phyloP scores from a whole-genome alignment of 2,888 invertebrate genomes.

The Philopedon plagiatum region DNA sequence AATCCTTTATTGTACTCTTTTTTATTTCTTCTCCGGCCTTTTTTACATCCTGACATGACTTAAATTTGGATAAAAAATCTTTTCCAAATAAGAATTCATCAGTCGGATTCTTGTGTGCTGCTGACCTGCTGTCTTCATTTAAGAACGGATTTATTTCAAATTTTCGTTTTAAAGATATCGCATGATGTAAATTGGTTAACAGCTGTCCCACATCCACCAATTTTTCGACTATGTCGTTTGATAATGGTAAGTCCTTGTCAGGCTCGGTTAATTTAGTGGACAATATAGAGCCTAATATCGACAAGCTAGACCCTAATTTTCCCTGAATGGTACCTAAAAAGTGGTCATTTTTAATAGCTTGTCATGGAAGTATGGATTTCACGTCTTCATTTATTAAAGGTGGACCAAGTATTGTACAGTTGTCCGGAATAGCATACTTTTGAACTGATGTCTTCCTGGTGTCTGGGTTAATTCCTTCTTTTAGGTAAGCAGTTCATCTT shows the following conservation, averaged over 20 bases:
- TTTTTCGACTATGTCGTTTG: neutral
- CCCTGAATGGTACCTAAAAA: neutral
- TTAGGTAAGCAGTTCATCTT: neutral
- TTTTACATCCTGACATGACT: neutral
- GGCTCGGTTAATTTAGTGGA: neutral
- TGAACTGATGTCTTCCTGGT: neutral
- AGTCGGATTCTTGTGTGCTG: neutral
- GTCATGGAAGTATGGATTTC: neutral
- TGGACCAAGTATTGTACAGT: neutral
- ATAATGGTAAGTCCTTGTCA: neutral
- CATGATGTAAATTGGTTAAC: slow-evolving; percentile 1
- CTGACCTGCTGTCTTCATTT: slow-evolving; percentile 4
- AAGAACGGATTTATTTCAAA: slow-evolving; percentile 3
- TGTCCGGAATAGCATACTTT: slow-evolving; percentile 14
- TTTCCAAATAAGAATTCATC: neutral
- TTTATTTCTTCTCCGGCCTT: neutral
- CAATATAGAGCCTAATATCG: neutral
- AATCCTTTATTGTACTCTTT: neutral
- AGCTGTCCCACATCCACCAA: slow-evolving; percentile 6
- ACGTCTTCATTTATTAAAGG: neutral
- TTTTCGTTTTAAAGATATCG: neutral
- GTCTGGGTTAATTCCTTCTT: slow-evolving; percentile 11
- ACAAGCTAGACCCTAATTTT: neutral
- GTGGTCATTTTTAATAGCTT: neutral
- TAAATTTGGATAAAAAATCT: neutral